Evolutionary conservation across 2,888 invertebrate species (phyloP), one percentile per base, ranked within the genome.

Genomic region (Bugulina stolonifera): DNA sequence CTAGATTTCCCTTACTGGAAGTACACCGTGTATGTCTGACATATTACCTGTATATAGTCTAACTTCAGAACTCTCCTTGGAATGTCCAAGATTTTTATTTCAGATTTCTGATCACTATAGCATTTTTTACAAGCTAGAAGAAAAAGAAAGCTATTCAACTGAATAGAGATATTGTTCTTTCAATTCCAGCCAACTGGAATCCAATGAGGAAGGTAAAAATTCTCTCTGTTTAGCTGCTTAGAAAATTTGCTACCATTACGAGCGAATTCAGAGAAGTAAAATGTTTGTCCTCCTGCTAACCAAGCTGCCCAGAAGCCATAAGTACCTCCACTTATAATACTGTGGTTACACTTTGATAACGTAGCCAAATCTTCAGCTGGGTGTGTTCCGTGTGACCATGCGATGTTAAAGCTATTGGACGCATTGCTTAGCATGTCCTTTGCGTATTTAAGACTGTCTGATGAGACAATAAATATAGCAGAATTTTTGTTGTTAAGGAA

Each of bases 271-370:
- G 64, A 2, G 32, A 64, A 64, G n/a, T 64, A 64, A 32, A 32
- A 64, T 64, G 64, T 64, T 32, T 64, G 3, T 22, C 64, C 64
- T 25, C 18, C 34, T 5, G 64, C 64, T n/a, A 64, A n/a, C 64
- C 64, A 64, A 18, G 64, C 64, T 14, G 64, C 27, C 64, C 64
- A 64, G 34, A 64, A 64, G 32, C 64, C 32, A n/a, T 32, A 64
- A 32, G 32, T 64, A 3, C 64, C 64, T 14, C 64, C 64, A 64
- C 64, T 64, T 27, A 64, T 64, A 10, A 64, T 64, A 3, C 32
- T 64, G n/a, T 32, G 32, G 32, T 64, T 64, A n/a, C 64, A 64
- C 32, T 18, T 29, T 3, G 64, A 27, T 32, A 64, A 32, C 14
- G 18, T 10, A 14, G 64, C 64, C 64, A 64, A 32, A 32, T 64